Percentiles rank a stretch among this genome's conserved stretches.
Conservation (phyloP, 2,797 vertebrate species). For the Acrossocheilus wenchowensis region DNA sequence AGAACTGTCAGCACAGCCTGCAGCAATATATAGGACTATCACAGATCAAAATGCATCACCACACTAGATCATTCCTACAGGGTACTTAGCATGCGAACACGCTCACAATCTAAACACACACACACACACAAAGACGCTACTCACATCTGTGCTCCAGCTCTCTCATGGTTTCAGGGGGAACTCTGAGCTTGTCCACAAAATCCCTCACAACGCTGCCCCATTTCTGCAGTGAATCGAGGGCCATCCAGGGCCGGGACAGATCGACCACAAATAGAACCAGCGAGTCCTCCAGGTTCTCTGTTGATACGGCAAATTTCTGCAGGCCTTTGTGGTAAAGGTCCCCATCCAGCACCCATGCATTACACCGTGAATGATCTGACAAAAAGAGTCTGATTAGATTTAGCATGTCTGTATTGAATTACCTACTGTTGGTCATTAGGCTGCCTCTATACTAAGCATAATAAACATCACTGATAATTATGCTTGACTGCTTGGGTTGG, state of each 20-base stretch:
- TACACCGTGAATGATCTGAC: slow-evolving; percentile 94
- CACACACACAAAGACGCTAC: slow-evolving; percentile 65
- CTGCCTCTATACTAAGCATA: background rate
- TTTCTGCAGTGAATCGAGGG: slow-evolving; percentile 96
- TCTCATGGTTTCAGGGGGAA: slow-evolving; percentile 93
- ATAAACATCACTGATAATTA: background rate
- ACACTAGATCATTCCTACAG: slow-evolving; percentile 24
- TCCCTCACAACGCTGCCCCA: slow-evolving; percentile 96
- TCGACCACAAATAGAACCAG: slow-evolving; percentile 90
- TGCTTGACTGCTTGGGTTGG: background rate
- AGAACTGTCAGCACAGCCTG: background rate
- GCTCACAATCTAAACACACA: slow-evolving; percentile 9
- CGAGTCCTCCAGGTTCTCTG: slow-evolving; percentile 87
- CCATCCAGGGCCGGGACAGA: slow-evolving; percentile 97
- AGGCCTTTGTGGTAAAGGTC: slow-evolving; percentile 98
- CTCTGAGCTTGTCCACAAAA: slow-evolving; percentile 94
- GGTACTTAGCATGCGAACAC: slow-evolving; percentile 25
- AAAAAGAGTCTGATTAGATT: slow-evolving; percentile 37
- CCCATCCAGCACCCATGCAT: slow-evolving; percentile 96
- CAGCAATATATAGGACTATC: background rate
- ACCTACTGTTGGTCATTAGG: background rate
- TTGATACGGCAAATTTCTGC: slow-evolving; percentile 91
- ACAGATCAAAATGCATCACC: slow-evolving; percentile 1
- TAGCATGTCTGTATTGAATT: slow-evolving; percentile 7
- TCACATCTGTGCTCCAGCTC: slow-evolving; percentile 95